Percentiles rank a stretch among this genome's conserved stretches.
These are phyloP conservation scores for Labeo catla DNA, from an alignment of 2,113 vertebrate species.

Conservation along the genomic window DNA sequence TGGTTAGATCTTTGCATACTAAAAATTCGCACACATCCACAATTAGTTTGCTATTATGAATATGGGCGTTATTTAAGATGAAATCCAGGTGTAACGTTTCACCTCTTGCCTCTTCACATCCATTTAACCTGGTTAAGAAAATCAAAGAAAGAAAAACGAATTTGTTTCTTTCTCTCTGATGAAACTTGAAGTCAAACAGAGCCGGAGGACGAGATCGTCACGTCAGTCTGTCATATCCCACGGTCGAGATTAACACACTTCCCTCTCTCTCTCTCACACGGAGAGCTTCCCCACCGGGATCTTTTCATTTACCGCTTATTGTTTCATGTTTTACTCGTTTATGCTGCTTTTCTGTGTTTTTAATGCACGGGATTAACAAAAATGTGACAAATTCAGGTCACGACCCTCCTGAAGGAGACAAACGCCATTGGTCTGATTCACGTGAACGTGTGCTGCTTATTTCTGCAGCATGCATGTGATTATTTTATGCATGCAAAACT, in stretches of 20 bases:
- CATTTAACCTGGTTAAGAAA: neutral
- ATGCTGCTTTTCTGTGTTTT: neutral
- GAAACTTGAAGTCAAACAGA: neutral
- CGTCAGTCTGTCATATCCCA: constrained; percentile 5
- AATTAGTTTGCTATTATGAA: neutral
- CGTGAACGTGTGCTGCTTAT: neutral
- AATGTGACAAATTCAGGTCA: constrained; percentile 25
- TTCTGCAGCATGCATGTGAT: neutral
- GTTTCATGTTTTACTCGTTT: constrained; percentile 7
- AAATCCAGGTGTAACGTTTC: neutral
- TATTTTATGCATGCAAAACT: neutral
- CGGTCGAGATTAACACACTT: constrained; percentile 16
- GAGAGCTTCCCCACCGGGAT: constrained; percentile 7
- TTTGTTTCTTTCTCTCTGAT: neutral
- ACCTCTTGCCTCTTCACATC: neutral
- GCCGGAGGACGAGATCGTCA: neutral
- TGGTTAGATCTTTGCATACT: no score
- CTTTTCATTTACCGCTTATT: neutral
- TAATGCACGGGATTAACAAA: neutral
- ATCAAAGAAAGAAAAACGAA: neutral
- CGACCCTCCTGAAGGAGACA: neutral
- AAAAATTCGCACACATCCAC: no score
- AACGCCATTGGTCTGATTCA: neutral
- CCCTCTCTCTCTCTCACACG: neutral
- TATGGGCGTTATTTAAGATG: neutral